Evolutionary conservation across 2,113 vertebrate genomes (phyloP).

Genomic region (Varanus salvator): DNA sequence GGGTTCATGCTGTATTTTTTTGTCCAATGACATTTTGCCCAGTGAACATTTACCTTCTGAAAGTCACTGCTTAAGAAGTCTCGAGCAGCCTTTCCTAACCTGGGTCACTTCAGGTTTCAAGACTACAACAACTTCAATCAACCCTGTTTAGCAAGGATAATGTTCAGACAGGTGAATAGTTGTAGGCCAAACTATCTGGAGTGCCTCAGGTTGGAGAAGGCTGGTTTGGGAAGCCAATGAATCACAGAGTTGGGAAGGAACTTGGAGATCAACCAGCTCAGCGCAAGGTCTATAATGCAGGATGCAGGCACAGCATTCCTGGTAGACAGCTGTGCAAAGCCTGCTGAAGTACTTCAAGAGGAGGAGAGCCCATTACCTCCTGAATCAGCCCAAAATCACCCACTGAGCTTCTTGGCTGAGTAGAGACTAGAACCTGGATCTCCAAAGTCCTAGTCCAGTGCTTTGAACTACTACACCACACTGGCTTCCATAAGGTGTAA

Average conservation of each 20-base stretch:
- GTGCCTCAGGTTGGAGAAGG: neutral
- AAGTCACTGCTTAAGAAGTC: neutral
- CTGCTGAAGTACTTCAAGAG: neutral
- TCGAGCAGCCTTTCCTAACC: neutral
- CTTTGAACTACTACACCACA: no score
- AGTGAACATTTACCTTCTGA: neutral
- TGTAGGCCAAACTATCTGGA: neutral
- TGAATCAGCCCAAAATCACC: no score
- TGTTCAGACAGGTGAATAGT: neutral
- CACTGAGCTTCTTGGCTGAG: no score
- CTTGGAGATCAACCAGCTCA: neutral
- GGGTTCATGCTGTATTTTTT: neutral
- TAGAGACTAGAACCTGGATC: no score
- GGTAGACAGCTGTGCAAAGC: neutral
- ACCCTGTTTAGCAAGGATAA: neutral
- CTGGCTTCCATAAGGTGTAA: no score
- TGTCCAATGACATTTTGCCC: conserved; percentile 24
- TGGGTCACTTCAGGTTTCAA: neutral
- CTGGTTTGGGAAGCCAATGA: no score
- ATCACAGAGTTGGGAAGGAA: no score
- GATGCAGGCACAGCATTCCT: neutral
- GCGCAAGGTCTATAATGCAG: neutral
- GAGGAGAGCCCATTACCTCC: neutral
- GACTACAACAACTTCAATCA: neutral
- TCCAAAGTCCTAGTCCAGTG: no score